Evolutionary conservation across 2,113 vertebrate genomes (phyloP).

Genomic region (Suncus etruscus): DNA sequence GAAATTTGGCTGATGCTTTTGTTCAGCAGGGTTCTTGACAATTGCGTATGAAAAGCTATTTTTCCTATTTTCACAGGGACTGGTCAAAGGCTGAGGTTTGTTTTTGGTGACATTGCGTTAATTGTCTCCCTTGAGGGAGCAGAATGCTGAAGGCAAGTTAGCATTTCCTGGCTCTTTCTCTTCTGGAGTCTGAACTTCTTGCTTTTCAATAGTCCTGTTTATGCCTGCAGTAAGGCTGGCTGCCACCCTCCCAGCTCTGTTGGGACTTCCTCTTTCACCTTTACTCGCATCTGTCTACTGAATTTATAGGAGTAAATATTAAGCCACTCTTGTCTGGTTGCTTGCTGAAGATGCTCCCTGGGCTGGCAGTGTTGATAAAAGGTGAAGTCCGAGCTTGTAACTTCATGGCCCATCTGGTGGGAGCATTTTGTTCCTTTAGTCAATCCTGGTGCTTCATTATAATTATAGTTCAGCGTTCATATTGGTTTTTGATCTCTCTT

Average conservation of each 20-base stretch:
- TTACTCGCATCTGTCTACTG: background rate
- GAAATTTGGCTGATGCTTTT: slow-evolving; percentile 72
- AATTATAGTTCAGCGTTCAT: slow-evolving; percentile 24
- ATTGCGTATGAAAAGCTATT: slow-evolving; percentile 63
- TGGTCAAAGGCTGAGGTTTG: slow-evolving; percentile 75
- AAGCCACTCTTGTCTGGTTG: background rate
- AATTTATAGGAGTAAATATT: slow-evolving; percentile 8
- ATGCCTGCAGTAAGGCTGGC: slow-evolving; percentile 69
- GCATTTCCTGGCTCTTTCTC: slow-evolving; percentile 33
- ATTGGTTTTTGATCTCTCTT: slow-evolving; percentile 43
- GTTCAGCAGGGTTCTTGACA: slow-evolving; percentile 77
- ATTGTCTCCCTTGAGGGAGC: slow-evolving; percentile 81
- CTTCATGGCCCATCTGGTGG: background rate
- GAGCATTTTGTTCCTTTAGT: background rate
- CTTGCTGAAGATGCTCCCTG: background rate
- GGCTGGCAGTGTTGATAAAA: background rate
- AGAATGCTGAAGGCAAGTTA: slow-evolving; percentile 41
- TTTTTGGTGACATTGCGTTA: slow-evolving; percentile 79
- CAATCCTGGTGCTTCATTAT: background rate
- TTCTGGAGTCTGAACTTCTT: slow-evolving; percentile 3
- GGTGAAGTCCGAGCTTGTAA: background rate
- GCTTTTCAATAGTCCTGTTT: slow-evolving; percentile 59
- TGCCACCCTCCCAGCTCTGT: slow-evolving; percentile 34
- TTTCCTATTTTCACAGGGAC: slow-evolving; percentile 62
- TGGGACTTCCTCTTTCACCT: slow-evolving; percentile 3